These are phyloP conservation scores for Lobophora halterata DNA, from an alignment of 2,888 invertebrate species.

Conservation along the genomic window DNA sequence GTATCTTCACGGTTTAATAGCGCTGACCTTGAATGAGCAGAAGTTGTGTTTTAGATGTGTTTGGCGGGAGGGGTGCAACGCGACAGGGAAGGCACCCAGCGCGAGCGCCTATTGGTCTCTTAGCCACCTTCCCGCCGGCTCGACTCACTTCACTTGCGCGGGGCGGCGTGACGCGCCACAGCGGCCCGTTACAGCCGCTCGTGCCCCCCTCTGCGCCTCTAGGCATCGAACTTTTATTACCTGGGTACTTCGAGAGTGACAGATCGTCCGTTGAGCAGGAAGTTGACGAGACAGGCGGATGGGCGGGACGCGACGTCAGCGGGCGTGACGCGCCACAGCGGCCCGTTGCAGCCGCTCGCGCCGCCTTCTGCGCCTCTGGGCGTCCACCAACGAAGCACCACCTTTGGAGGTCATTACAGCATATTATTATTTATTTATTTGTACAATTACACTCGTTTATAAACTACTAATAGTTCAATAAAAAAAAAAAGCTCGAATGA, in stretches of 20 bases:
- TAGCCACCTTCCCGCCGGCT: too few species aligned
- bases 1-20: too few species aligned
- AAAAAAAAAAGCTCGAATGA: too few species aligned
- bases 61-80: too few species aligned
- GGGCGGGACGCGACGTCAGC: constrained; percentile 98
- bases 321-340: constrained; percentile 95
- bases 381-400: constrained; percentile 98
- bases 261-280: constrained; percentile 96
- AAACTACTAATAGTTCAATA: too few species aligned
- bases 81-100: too few species aligned
- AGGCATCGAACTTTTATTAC: constrained; percentile 92
- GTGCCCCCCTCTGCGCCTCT: constrained; percentile 90
- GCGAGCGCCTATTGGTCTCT: too few species aligned
- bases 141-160: too few species aligned
- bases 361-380: constrained; percentile 92
- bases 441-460: too few species aligned
- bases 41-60: too few species aligned
- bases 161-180: constrained; percentile 93
- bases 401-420: constrained; percentile 50
- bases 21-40: too few species aligned
- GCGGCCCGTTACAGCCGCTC: constrained; percentile 91
- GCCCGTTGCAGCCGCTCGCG: constrained; percentile 91
- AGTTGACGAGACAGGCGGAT: constrained; percentile 98
- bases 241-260: constrained; percentile 95
- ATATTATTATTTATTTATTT: too few species aligned